Percentiles rank a stretch among this genome's conserved stretches.
phyloP scores from a whole-genome alignment of 2,797 vertebrate species.

The Gouania willdenowi region DNA sequence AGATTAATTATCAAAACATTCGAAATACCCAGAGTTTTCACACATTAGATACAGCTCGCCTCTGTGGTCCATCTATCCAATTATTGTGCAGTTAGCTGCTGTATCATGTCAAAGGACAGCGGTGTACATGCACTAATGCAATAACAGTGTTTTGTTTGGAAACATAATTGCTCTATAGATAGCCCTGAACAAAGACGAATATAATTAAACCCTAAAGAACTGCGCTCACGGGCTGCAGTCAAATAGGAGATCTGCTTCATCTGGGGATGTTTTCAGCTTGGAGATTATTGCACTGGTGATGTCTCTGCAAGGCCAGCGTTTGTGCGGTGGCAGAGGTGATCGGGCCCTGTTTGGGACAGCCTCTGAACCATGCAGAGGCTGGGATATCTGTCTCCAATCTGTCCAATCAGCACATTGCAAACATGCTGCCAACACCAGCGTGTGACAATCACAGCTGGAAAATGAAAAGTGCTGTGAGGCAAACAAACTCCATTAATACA shows the following conservation, averaged over 20 bases:
- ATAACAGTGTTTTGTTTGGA: slow-evolving; percentile 38
- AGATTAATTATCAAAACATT: slow-evolving; percentile 52
- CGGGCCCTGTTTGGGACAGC: slow-evolving; percentile 24
- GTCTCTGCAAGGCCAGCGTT: slow-evolving; percentile 55
- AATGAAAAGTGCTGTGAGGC: slow-evolving; percentile 71
- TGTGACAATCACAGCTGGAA: slow-evolving; percentile 66
- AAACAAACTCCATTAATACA: slow-evolving; percentile 74
- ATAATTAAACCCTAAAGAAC: slow-evolving; percentile 51
- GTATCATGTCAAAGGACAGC: slow-evolving; percentile 34
- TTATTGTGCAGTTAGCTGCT: slow-evolving; percentile 45
- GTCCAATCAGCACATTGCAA: slow-evolving; percentile 63
- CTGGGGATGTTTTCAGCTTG: slow-evolving; percentile 14
- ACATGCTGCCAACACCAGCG: slow-evolving; percentile 32
- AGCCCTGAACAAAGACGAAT: slow-evolving; percentile 23
- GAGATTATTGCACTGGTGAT: slow-evolving; percentile 41
- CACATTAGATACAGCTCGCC: slow-evolving; percentile 13
- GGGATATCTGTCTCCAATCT: slow-evolving; percentile 56
- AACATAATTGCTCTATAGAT: slow-evolving; percentile 49
- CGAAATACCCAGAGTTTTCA: slow-evolving; percentile 28
- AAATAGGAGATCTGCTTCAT: slow-evolving; percentile 14
- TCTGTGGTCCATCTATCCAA: slow-evolving; percentile 28
- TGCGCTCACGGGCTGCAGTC: not conserved
- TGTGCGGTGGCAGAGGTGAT: slow-evolving; percentile 42
- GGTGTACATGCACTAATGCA: slow-evolving; percentile 32
- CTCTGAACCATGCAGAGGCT: slow-evolving; percentile 11